Base-by-base conservation (phyloP, 1,140 invertebrate genomes). In the Chrysopa pallens region DNA sequence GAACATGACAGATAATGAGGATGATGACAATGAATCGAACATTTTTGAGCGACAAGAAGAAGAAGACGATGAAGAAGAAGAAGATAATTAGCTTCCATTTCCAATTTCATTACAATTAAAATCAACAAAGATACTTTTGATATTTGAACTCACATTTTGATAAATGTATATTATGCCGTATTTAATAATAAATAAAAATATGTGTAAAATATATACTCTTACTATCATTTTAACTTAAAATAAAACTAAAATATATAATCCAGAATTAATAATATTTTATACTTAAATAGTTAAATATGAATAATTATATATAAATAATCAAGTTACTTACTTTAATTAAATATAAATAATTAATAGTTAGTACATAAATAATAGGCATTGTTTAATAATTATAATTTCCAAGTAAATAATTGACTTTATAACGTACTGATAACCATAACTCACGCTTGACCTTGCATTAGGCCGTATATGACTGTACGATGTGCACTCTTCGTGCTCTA, bases 1-100 rank as follows among this genome's bases (percentile, higher is more conserved):
- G 44, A 52, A 50, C 40, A 48, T 51, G 45, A 44, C 42, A 9
- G 17, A 23, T 23, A 23, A 23, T 23, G 17, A 23, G 17, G 17
- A 23, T 23, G 47, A 50, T 51, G 50, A 51, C 45, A 51, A 48
- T 54, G 49, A 50, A 51, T 54, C 23, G 42, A 52, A 52, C 13
- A 48, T 48, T 50, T 53, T 50, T 28, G 51, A 53, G 40, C 50
- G 48, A 48, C 50, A 53, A 53, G 50, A 36, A 36, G 35, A n/a
- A n/a, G n/a, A 51, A 48, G 48, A 52, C 42, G 47, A 53, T 43
- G 52, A 51, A 50, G 48, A 54, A 50, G 50, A 51, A 43, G 51
- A 51, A 53, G 49, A 53, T 48, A 48, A 52, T 29, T 49, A 53
- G 49, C 48, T 49, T 53, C 50, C 45, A 51, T 50, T 50, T 39